Base-by-base conservation (phyloP, 2,113 vertebrate species). In the Caranx melampygus region DNA sequence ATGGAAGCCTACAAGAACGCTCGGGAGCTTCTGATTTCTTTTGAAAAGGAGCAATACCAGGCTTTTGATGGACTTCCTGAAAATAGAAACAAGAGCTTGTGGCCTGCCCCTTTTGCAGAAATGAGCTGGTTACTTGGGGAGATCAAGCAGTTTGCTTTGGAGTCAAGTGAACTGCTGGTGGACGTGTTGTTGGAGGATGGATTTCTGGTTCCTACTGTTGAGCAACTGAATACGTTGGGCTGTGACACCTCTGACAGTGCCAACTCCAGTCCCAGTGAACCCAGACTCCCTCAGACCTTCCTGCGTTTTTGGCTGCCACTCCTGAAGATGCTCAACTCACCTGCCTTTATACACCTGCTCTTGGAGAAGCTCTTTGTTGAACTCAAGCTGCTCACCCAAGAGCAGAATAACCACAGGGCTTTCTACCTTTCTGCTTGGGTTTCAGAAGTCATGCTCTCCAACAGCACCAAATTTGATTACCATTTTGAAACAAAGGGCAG, bases 231-330 rank as follows among this genome's bases (percentile, higher is more conserved):
- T 51, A 95, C 94, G 58, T 89, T 99, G 52, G 94, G 95, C 86
- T 95, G 97, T 62, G 88, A 95, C 1, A 82, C 92, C 4, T 93
- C 95, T 13, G 75, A 85, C 72, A 51, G 33, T 2, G 35, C 33
- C 1, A 45, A 59, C 16, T 61, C 35, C 1, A 52, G 61, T 20
- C 63, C 44, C 6, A 49, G 74, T 0, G 20, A 81, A 8, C 94
- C 93, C 2, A 85, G 80, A 47, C 84, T 99, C 60, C 96, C 97
- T 75, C 92, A 86, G 18, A 49, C 78, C 0, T 95, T 98, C 85
- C 95, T 96, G 81, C 93, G 92, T n/a, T 97, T 99, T 76, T 99
- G 98, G 98, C 96, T 97, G 73, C 97, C 96, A 4, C 92, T 98
- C 69, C 91, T 99, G 59, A 96, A 95, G 88, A 87, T 92, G 47